phyloP scores from a whole-genome alignment of 37 sponge, comb jelly and placozoan genomes.

The Beroe ovata region DNA sequence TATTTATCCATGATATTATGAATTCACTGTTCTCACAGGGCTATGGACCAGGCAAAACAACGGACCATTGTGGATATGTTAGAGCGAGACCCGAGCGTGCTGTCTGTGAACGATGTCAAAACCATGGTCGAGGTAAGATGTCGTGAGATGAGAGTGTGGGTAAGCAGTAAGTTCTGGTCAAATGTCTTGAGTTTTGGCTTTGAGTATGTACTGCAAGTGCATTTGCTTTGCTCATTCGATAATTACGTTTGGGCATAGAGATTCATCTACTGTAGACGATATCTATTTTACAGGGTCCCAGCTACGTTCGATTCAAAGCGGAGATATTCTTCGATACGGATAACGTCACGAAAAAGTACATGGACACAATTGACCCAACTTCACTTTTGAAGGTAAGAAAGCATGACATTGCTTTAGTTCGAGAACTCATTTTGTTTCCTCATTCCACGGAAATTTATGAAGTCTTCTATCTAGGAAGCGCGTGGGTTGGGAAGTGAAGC shows the following conservation, averaged over 20 bases:
- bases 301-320: conserved; percentile 46
- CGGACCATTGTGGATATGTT: background rate
- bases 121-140: conserved; percentile 62
- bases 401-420: too few species aligned
- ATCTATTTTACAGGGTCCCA: conserved; percentile 54
- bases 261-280: too few species aligned
- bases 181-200: too few species aligned
- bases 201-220: too few species aligned
- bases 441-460: too few species aligned
- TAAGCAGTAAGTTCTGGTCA: too few species aligned
- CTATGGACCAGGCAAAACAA: conserved; percentile 17
- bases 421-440: too few species aligned
- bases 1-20: too few species aligned
- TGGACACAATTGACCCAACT: conserved; percentile 1
- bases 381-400: conserved; percentile 13
- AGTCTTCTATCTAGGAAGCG: conserved; percentile 61
- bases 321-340: conserved; percentile 66
- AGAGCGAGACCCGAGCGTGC: conserved; percentile 7
- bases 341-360: background rate
- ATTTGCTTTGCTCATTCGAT: too few species aligned
- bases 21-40: too few species aligned
- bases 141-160: too few species aligned
- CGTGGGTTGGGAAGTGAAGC: background rate
- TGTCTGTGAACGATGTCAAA: conserved; percentile 61
- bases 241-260: too few species aligned